phyloP scores from a whole-genome alignment of 2,888 invertebrate genomes.

The Cephus pygmeus region DNA sequence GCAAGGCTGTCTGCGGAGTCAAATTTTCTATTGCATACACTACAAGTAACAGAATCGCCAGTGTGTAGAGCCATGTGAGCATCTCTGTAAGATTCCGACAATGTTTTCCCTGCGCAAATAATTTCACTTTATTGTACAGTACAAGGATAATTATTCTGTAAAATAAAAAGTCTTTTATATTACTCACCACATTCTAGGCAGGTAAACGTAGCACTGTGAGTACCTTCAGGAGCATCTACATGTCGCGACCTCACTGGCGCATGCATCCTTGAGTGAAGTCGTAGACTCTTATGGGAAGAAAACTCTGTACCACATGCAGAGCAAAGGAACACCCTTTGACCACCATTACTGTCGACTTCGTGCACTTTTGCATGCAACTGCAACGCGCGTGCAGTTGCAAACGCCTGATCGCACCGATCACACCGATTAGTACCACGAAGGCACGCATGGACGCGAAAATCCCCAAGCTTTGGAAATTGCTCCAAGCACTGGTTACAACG shows the following conservation, averaged over 20 bases:
- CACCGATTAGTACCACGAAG: conserved; percentile 57
- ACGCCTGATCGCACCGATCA: conserved; percentile 56
- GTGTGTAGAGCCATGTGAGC: conserved; percentile 78
- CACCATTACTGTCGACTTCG: conserved; percentile 55
- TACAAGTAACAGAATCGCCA: conserved; percentile 70
- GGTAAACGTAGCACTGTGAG: conserved; percentile 53
- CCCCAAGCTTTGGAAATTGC: conserved; percentile 65
- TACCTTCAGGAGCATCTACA: conserved; percentile 65
- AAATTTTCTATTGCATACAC: conserved; percentile 80
- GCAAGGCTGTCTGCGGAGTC: conserved; percentile 73
- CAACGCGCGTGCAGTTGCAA: conserved; percentile 68
- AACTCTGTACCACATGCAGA: conserved; percentile 77
- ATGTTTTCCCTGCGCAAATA: conserved; percentile 48
- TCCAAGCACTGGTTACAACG: conserved; percentile 67
- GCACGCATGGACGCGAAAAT: conserved; percentile 67
- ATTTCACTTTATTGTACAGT: not conserved
- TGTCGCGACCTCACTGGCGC: conserved; percentile 73
- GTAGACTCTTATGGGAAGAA: conserved; percentile 73
- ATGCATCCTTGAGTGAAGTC: conserved; percentile 81
- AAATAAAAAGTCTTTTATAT: not conserved
- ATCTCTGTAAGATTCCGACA: conserved; percentile 67
- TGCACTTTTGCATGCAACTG: conserved; percentile 74
- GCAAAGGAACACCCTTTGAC: conserved; percentile 69
- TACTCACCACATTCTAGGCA: conserved; percentile 59
- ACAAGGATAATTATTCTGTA: not conserved